Conservation (phyloP, 2,113 vertebrate species). For the Mellivora capensis region DNA sequence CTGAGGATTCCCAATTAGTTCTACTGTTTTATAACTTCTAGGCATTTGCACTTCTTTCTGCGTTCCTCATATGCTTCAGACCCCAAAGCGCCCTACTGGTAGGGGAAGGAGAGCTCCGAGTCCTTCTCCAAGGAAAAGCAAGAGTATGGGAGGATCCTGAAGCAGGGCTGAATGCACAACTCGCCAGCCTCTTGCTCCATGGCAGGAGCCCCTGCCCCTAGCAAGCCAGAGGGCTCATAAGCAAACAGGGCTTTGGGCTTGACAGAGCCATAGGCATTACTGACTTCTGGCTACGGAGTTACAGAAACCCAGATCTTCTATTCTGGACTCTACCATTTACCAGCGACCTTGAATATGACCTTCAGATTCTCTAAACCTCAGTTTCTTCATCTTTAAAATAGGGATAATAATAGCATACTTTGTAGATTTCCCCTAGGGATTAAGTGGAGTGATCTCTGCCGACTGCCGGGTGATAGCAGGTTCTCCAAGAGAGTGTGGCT, state of each 20-base stretch:
- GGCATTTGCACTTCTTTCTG: not conserved
- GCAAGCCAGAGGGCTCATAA: not conserved
- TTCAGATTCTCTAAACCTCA: not conserved
- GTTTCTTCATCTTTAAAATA: slow-evolving; percentile 2
- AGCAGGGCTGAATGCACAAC: not conserved
- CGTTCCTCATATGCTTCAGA: not conserved
- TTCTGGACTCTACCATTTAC: not conserved
- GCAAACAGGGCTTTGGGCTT: not conserved
- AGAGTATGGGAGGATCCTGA: not conserved
- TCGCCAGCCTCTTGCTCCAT: not conserved
- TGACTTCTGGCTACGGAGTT: not conserved
- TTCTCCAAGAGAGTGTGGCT: not conserved
- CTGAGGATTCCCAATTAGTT: not conserved
- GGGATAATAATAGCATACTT: not conserved
- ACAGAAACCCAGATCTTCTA: not conserved
- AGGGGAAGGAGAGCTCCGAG: not conserved
- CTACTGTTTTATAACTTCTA: not conserved
- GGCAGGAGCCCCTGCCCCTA: not conserved
- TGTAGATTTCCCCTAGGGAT: not conserved
- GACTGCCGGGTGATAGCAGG: not conserved
- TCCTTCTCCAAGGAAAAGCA: not conserved
- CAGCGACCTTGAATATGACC: not conserved
- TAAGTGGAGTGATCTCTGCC: not conserved
- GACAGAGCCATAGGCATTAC: not conserved
- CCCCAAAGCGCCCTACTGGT: not conserved